Percentiles rank a stretch among this genome's conserved stretches.
Evolutionary conservation across 2,797 vertebrate genomes (phyloP).

Genomic region (Rhodeus uyekii): DNA sequence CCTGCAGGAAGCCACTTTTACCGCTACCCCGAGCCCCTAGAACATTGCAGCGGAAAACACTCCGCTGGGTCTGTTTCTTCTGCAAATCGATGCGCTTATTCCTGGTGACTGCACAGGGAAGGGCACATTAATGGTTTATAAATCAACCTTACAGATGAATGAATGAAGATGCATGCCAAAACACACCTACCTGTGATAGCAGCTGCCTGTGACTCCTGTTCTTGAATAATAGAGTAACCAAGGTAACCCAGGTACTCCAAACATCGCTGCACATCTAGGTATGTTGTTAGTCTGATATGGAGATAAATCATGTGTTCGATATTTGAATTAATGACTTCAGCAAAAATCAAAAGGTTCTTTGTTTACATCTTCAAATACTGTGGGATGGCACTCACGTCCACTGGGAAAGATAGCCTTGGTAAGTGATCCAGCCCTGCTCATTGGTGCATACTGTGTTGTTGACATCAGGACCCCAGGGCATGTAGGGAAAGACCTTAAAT

Average conservation of each 20-base stretch:
- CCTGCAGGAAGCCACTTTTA: constrained; percentile 92
- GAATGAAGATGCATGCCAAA: background rate
- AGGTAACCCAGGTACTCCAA: constrained; percentile 96
- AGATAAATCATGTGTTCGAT: constrained; percentile 11
- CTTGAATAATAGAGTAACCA: constrained; percentile 94
- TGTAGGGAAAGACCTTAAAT: constrained; percentile 97
- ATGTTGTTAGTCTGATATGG: constrained; percentile 86
- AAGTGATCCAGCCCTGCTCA: constrained; percentile 96
- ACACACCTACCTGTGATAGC: constrained; percentile 86
- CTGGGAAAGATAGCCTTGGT: constrained; percentile 97
- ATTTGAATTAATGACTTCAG: background rate
- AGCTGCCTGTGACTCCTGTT: constrained; percentile 96
- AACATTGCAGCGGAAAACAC: constrained; percentile 94
- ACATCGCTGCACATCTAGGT: constrained; percentile 94
- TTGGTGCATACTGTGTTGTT: constrained; percentile 96
- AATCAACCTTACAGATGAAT: background rate
- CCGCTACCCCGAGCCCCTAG: constrained; percentile 87
- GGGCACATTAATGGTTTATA: background rate
- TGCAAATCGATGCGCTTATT: constrained; percentile 97
- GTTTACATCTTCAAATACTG: background rate
- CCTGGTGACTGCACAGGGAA: constrained; percentile 83
- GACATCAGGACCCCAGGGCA: constrained; percentile 98
- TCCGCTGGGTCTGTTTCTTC: constrained; percentile 97
- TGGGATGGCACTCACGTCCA: constrained; percentile 89
- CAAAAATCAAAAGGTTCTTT: background rate